A percentile compares a stretch with the other conserved stretches of the same genome.
Conservation (phyloP, 1,140 invertebrate species). For the Chrysomallon squamiferum region DNA sequence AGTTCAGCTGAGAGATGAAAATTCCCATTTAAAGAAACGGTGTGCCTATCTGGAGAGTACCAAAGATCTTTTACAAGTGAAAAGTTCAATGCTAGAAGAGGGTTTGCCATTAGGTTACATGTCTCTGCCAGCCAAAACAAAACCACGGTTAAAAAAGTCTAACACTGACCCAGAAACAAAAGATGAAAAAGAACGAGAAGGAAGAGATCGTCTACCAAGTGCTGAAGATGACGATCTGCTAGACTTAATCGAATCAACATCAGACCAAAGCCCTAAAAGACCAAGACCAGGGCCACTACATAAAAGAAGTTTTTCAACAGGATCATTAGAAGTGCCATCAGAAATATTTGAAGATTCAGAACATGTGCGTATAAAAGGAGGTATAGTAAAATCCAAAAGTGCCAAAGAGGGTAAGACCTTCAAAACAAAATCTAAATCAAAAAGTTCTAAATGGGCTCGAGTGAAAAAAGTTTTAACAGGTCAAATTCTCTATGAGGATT, state of each 20-base stretch:
- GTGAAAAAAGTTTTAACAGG: conserved; percentile 58
- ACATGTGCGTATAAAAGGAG: conserved; percentile 33
- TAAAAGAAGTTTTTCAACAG: conserved; percentile 56
- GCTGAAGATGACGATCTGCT: conserved; percentile 46
- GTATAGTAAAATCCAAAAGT: conserved; percentile 22
- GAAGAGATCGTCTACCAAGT: conserved; percentile 43
- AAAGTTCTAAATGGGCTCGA: conserved; percentile 57
- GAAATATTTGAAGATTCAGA: conserved; percentile 40
- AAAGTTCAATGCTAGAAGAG: conserved; percentile 40
- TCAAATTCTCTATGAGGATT: conserved; percentile 47
- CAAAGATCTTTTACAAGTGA: conserved; percentile 69
- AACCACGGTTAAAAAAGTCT: conserved; percentile 25
- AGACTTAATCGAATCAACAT: conserved; percentile 43
- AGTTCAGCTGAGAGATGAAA: conserved; percentile 74
- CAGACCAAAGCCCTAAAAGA: conserved; percentile 40
- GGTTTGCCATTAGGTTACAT: conserved; percentile 31
- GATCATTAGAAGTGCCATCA: conserved; percentile 50
- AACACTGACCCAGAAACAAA: conserved; percentile 9
- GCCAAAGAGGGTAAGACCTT: conserved; percentile 31
- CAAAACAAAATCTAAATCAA: conserved; percentile 42
- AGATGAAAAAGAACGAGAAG: background rate
- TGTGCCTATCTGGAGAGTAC: conserved; percentile 78
- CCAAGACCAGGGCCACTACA: conserved; percentile 33
- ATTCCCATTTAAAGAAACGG: conserved; percentile 72
- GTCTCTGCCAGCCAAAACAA: conserved; percentile 38